phyloP scores from a whole-genome alignment of 2,113 vertebrate species.

The Helogale parvula region DNA sequence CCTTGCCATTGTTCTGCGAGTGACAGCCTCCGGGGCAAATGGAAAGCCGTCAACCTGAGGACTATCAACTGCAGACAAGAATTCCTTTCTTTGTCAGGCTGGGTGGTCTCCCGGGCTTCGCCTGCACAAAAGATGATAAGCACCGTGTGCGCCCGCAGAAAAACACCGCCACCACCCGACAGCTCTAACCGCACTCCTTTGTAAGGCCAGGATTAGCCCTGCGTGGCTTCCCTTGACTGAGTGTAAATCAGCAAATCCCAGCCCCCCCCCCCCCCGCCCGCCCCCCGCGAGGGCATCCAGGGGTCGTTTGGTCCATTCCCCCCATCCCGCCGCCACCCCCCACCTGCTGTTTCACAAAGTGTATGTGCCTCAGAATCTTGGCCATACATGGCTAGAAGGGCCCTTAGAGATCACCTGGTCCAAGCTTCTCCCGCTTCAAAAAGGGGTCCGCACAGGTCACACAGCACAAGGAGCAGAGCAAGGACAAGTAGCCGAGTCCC shows the following conservation, averaged over 20 bases:
- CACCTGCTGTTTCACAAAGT: not conserved
- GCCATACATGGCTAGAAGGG: not conserved
- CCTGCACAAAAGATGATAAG: constrained; percentile 77
- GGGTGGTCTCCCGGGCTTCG: constrained; percentile 85
- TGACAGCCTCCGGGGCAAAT: constrained; percentile 76
- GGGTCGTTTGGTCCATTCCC: not conserved
- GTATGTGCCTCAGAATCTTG: not conserved
- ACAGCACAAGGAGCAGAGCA: not conserved
- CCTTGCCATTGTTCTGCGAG: constrained; percentile 80
- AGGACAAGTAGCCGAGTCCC: not conserved
- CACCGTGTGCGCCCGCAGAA: constrained; percentile 47
- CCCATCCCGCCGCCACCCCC: not conserved
- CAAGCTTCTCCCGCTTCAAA: not conserved
- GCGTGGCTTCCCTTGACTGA: not conserved
- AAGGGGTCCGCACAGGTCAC: not conserved
- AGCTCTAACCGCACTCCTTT: not conserved
- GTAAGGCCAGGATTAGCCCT: constrained; percentile 65
- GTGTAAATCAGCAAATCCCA: not conserved
- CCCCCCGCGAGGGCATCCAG: constrained; percentile 7
- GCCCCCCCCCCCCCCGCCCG: not conserved
- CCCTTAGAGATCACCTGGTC: not conserved
- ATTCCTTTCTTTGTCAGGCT: constrained; percentile 83
- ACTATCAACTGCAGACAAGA: constrained; percentile 80
- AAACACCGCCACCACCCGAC: constrained; percentile 71
- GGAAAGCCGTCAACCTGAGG: constrained; percentile 73